Evolutionary conservation across 2,888 invertebrate genomes (phyloP), one percentile per base, ranked within the genome.

Genomic region (Andrena camellia): DNA sequence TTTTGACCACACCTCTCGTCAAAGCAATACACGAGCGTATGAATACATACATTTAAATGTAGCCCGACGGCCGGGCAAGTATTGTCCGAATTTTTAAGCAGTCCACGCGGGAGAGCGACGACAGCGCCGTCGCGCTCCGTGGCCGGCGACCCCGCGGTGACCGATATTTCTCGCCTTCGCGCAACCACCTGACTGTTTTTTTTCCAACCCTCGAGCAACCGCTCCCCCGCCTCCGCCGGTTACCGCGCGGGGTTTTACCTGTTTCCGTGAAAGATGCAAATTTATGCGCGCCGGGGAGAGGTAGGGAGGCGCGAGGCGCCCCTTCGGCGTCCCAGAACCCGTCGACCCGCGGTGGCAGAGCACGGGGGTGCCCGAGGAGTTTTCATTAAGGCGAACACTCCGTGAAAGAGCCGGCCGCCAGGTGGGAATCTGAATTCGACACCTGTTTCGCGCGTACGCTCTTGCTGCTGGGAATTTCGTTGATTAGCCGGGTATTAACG

Each of bases 1-100:
- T 94, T 94, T 94, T 94, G 93, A 94, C 94, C 94, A 93, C 94
- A 94, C 94, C 94, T 94, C 93, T 94, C 92, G 92, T 93, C 93
- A 92, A 92, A 93, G 92, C 91, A 90, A 92, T 92, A 92, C 92
- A 91, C 90, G 89, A 90, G 90, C 89, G 90, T 92, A 93, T 94
- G 93, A 93, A 94, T 94, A 93, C 93, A 94, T 94, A 93, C 93
- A 94, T 94, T 94, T 94, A 92, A 94, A 94, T 93, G 92, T 92
- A 87, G 90, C 89, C 90, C 83, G 67, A 48, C 77, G 90, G 73
- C 86, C 90, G 93, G 73, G 87, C 80, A 93, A 92, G 89, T 93
- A 94, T 94, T 94, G 94, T 93, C 94, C 90, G 88, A 91, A 90
- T 91, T 92, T 91, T 92, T 91, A 89, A 90, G 86, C 88, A 85